Evolutionary conservation across 1,140 invertebrate species (phyloP), one percentile per base, ranked within the genome.

Genomic region (Rhizoglyphus robini): DNA sequence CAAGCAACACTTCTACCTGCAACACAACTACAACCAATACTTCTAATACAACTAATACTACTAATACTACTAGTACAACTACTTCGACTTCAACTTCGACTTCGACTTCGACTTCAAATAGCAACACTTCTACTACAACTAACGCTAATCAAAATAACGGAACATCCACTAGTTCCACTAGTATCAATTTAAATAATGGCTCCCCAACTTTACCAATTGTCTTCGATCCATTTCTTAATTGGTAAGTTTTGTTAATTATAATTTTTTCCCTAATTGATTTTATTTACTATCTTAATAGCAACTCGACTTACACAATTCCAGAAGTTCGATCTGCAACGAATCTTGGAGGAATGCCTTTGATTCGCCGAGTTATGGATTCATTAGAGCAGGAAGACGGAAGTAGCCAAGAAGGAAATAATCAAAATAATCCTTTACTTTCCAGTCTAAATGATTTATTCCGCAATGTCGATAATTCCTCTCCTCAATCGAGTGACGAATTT

Each of bases 221-320:
- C 48, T 60, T 66, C 23, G 66, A 63, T 64, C 30, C 47, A 58
- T 79, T 32, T 68, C 76, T 47, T 75, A 76, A 72, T 71, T 75
- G 20, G 65, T 77, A 51, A 71, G 73, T 62, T 36, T 70, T 73
- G 20, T 72, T 1, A 60, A 73, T 15, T 65, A 54, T 47, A 18
- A 48, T 57, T 41, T 62, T 66, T 31, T 11, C 13, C 15, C 49
- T 60, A 63, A 58, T 61, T 63, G 27, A 59, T 38, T 46, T 51
- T 48, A 4, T 57, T 57, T 67, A 41, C 66, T 68, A 36, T 65
- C 63, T 72, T 66, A 68, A 72, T 65, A 75, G 74, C 32, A 63
- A 63, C 27, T 63, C 61, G 1, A 13, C 34, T 2, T 63, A 46
- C 27, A 63, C 61, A 1, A 63, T 63, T 5, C 61, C 61, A 18